Base-by-base conservation (phyloP, 2,113 vertebrate species). In the Ailurus styani region DNA sequence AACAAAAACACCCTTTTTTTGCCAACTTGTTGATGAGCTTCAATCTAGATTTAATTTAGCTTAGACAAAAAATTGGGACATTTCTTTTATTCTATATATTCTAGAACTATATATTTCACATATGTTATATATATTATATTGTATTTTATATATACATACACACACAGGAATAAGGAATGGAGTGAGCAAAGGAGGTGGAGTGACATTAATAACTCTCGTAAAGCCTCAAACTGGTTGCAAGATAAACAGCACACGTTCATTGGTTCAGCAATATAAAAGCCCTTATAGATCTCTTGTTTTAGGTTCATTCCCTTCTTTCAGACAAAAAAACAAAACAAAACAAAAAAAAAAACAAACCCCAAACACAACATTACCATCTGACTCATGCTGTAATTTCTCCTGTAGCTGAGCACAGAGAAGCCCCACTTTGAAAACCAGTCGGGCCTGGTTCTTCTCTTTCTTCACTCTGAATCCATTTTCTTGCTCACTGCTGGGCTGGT, bases 251-350 rank as follows among this genome's bases (percentile, higher is more conserved):
- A 14, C 47, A 52, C 52, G 54, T 68, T 57, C 57, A n/a, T 86
- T 64, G 42, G 18, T 55, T 94, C 40, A 52, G 10, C 11, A 47
- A 27, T 57, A 27, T 21, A 42, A 25, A 60, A 70, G 7, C 29
- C 14, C 5, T 20, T 75, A 29, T 34, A 55, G 13, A 94, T n/a
- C 20, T 31, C 37, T 87, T 84, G n/a, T 47, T 96, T 83, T 75
- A 96, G 18, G 25, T 91, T 87, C 7, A 66, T 15, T 75, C 47
- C 20, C 23, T 77, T 78, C 20, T 52, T 54, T 84, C 52, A 60
- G 82, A 73, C 72, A 77, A 95, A 87, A 77, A 95, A 82, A 79
- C n/a, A n/a, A n/a, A n/a, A n/a, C n/a, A n/a, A n/a, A n/a, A n/a
- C n/a, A n/a, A n/a, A n/a, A n/a, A n/a, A n/a, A n/a, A n/a, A n/a